A percentile compares a stretch with the other conserved stretches of the same genome.
These are phyloP conservation scores for Wasmannia auropunctata DNA, from an alignment of 1,140 invertebrate species.

Conservation along the genomic window DNA sequence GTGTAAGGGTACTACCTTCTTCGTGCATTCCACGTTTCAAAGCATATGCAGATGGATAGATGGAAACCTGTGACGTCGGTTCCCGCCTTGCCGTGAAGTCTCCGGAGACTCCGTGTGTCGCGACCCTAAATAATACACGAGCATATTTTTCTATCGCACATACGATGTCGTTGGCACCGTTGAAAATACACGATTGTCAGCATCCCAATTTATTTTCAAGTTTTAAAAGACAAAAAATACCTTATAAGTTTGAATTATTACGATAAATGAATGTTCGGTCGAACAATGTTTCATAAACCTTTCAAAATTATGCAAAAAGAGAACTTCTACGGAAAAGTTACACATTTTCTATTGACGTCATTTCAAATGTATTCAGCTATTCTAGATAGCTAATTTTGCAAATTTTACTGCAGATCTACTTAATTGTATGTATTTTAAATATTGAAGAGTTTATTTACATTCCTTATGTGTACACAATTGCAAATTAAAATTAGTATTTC, in stretches of 20 bases:
- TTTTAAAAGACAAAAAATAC: constrained; percentile 22
- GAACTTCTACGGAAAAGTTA: neutral
- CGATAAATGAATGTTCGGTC: neutral
- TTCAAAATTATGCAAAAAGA: neutral
- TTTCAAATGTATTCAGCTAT: neutral
- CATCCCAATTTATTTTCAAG: constrained; percentile 62
- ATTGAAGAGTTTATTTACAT: neutral
- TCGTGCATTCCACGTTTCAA: constrained; percentile 73
- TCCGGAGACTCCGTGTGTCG: constrained; percentile 77
- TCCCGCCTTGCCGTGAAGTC: constrained; percentile 73
- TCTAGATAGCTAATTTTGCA: neutral
- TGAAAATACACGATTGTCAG: constrained; percentile 73
- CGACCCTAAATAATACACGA: constrained; percentile 80
- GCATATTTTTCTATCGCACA: constrained; percentile 80
- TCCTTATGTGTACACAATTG: neutral
- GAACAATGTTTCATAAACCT: neutral
- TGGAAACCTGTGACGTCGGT: constrained; percentile 79
- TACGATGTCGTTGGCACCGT: constrained; percentile 60
- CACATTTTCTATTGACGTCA: neutral
- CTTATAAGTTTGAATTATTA: constrained; percentile 35
- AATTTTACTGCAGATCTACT: neutral
- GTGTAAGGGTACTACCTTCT: constrained; percentile 59
- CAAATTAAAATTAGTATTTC: neutral
- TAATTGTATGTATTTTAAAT: neutral
- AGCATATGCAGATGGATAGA: constrained; percentile 81